Conservation (phyloP, 2,888 invertebrate genomes). For the Ochlodes sylvanus region DNA sequence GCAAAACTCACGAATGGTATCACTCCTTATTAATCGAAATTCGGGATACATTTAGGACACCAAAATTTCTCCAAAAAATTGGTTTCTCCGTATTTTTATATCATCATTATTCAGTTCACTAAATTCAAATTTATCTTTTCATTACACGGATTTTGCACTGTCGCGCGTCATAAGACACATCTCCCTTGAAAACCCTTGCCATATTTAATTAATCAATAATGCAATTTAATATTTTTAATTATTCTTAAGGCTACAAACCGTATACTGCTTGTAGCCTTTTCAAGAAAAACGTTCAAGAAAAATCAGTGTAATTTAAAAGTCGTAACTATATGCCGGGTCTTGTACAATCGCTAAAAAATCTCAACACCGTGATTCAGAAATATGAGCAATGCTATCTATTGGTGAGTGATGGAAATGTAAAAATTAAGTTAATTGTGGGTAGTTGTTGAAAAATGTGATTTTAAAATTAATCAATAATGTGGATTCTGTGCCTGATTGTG, state of each 20-base stretch:
- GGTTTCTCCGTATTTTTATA: no score
- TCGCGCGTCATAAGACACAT: no score
- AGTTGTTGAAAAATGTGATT: neutral
- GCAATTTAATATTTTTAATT: neutral
- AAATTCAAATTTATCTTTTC: no score
- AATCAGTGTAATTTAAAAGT: slow-evolving; percentile 38
- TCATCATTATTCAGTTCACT: no score
- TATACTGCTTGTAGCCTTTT: slow-evolving; percentile 51
- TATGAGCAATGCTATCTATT: slow-evolving; percentile 47
- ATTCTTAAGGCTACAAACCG: slow-evolving; percentile 48
- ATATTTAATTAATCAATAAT: neutral
- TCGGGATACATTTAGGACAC: no score
- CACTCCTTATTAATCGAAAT: no score
- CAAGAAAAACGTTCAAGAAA: slow-evolving; percentile 49
- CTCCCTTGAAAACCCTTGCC: no score
- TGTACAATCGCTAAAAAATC: slow-evolving; percentile 3
- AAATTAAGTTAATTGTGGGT: slow-evolving; percentile 1
- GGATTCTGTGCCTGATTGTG: no score
- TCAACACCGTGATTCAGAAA: slow-evolving; percentile 47
- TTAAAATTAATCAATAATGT: no score
- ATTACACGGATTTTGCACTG: no score
- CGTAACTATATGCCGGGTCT: neutral
- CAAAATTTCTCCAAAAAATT: no score
- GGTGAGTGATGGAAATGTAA: neutral
- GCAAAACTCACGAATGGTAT: no score